Percentiles rank a stretch among this genome's conserved stretches.
These are phyloP conservation scores for Eospalax fontanierii DNA, from an alignment of 2,797 vertebrate genomes.

Conservation along the genomic window DNA sequence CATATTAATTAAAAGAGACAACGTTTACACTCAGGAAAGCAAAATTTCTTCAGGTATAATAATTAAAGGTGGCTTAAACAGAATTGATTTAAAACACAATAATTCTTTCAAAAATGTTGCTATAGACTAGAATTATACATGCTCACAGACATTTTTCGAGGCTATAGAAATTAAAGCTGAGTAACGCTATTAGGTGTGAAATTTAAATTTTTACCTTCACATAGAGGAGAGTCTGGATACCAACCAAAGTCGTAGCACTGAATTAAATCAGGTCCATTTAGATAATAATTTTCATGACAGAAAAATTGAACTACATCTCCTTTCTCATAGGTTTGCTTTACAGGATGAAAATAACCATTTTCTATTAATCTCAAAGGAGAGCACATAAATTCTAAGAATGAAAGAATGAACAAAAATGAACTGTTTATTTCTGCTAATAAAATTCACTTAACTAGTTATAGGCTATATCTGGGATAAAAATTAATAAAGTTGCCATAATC, in stretches of 20 bases:
- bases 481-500: not conserved
- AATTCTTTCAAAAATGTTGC: not conserved
- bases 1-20: not conserved
- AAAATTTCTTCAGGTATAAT: not conserved
- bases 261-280: constrained; percentile 90
- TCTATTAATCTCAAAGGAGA: constrained; percentile 83
- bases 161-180: not conserved
- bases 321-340: constrained; percentile 89
- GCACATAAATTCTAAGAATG: constrained; percentile 87
- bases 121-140: not conserved
- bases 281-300: constrained; percentile 88
- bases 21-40: not conserved
- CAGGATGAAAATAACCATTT: constrained; percentile 89
- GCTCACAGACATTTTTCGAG: not conserved
- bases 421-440: constrained; percentile 5
- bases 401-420: constrained; percentile 56
- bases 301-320: constrained; percentile 91
- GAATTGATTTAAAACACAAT: not conserved
- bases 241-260: constrained; percentile 92
- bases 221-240: constrained; percentile 89
- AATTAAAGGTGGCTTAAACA: constrained; percentile 5
- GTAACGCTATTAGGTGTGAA: not conserved
- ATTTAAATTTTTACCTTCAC: constrained; percentile 89
- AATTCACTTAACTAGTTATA: not conserved
- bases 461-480: not conserved